A percentile compares a stretch with the other conserved stretches of the same genome.
phyloP scores from a whole-genome alignment of 2,113 vertebrate species.

The Rutilus rutilus region DNA sequence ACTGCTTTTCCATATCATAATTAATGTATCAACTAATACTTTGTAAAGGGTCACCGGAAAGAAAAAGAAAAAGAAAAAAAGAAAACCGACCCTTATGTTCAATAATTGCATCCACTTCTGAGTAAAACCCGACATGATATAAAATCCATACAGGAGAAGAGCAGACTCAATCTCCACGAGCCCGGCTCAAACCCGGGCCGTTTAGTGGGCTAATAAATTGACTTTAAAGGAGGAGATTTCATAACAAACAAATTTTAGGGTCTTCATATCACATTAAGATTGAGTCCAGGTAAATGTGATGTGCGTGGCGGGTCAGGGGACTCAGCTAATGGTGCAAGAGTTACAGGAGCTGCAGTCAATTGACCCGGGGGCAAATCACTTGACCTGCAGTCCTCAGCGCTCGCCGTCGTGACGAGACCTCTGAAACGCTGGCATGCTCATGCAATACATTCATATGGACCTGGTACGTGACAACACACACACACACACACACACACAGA shows the following conservation, averaged over 20 bases:
- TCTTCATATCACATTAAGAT: slow-evolving; percentile 70
- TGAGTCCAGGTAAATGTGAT: slow-evolving; percentile 61
- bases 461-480: neutral
- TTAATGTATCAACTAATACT: neutral
- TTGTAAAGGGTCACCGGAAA: neutral
- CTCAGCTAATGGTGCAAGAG: slow-evolving; percentile 61
- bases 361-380: slow-evolving; percentile 79
- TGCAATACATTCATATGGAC: slow-evolving; percentile 41
- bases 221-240: slow-evolving; percentile 48
- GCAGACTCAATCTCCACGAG: slow-evolving; percentile 7
- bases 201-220: slow-evolving; percentile 45
- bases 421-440: slow-evolving; percentile 53
- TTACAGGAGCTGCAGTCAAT: slow-evolving; percentile 74
- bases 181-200: slow-evolving; percentile 27
- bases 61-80: neutral
- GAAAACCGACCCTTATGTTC: neutral
- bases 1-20: neutral
- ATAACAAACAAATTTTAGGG: slow-evolving; percentile 71
- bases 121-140: slow-evolving; percentile 32
- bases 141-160: slow-evolving; percentile 43
- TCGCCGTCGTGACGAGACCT: slow-evolving; percentile 52
- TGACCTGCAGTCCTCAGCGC: slow-evolving; percentile 69
- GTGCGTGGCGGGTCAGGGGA: slow-evolving; percentile 41
- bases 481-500: slow-evolving; percentile 19
- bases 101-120: slow-evolving; percentile 1